Evolutionary conservation across 2,888 invertebrate species (phyloP), one percentile per base, ranked within the genome.

Genomic region (Brachylomia viminalis): DNA sequence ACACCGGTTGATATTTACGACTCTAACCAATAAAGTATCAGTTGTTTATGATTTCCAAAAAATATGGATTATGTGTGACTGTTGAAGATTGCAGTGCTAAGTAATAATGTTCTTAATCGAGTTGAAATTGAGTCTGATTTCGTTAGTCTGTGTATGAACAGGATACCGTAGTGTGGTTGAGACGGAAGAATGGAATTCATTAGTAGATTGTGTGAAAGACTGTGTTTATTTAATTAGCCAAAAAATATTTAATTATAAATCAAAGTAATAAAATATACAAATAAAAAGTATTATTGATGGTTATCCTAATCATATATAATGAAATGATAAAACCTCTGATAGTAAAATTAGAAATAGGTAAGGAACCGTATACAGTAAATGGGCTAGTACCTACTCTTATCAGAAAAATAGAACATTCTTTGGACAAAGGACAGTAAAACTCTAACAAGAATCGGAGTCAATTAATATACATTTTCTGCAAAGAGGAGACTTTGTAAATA

Each of bases 11-110:
- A 85, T 88, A 88, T 91, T 91, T 91, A 91, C 77, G 91, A 88
- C 85, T 81, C 81, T 80, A 75, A 67, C 83, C 80, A 88, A 88
- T 89, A 91, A 91, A 91, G 77, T 82, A 86, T 85, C 81, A 75
- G 84, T 88, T 87, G 87, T 90, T 91, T 90, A 91, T 86, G 90
- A 85, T 84, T 90, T 88, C 83, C 85, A 72, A 86, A 90, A 86
- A 86, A 64, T 49, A 70, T 72, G 56, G 61, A 67, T 67, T 58
- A 71, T 33, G 20, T 49, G n/a, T 17, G 49, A 82, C 59, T 49
- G 4, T 64, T 52, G 5, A 11, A 68, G 15, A 5, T n/a, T 47
- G 38, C n/a, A 59, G 23, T 42, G 7, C 27, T 56, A 54, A 49
- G 15, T 1, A 73, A 80, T 54, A 71, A 67, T 33, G 20, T 27